These are phyloP conservation scores for Loris lydekkerianus DNA, from an alignment of 2,797 vertebrate genomes.

Conservation along the genomic window DNA sequence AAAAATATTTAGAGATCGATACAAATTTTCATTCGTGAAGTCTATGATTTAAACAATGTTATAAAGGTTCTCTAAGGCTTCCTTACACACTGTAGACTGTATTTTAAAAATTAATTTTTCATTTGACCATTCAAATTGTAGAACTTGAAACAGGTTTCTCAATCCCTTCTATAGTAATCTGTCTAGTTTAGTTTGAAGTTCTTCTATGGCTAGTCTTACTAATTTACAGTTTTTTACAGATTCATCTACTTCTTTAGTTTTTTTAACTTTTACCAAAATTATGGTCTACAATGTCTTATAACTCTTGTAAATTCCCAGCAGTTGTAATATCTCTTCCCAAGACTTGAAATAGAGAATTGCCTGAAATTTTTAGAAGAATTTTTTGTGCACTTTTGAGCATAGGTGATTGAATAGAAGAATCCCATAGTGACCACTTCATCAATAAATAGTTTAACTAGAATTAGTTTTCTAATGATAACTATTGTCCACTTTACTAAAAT, in stretches of 20 bases:
- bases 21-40: neutral
- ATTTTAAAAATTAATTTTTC: neutral
- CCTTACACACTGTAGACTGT: neutral
- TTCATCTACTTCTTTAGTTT: neutral
- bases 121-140: rapidly evolving
- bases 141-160: slow-evolving; percentile 5
- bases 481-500: slow-evolving; percentile 45
- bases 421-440: neutral
- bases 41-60: neutral
- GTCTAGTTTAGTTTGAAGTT: neutral
- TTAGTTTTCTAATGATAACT: neutral
- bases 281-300: slow-evolving; percentile 5
- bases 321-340: neutral
- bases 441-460: neutral
- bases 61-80: neutral
- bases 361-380: slow-evolving; percentile 16
- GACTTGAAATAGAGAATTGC: neutral
- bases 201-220: neutral
- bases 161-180: neutral
- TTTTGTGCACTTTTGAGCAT: neutral
- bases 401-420: slow-evolving; percentile 7
- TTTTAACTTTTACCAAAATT: neutral
- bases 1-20: slow-evolving; percentile 19
- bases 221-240: neutral
- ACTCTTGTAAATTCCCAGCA: slow-evolving; percentile 25